Conservation (phyloP, 1,140 invertebrate species). For the Monochamus saltuarius region DNA sequence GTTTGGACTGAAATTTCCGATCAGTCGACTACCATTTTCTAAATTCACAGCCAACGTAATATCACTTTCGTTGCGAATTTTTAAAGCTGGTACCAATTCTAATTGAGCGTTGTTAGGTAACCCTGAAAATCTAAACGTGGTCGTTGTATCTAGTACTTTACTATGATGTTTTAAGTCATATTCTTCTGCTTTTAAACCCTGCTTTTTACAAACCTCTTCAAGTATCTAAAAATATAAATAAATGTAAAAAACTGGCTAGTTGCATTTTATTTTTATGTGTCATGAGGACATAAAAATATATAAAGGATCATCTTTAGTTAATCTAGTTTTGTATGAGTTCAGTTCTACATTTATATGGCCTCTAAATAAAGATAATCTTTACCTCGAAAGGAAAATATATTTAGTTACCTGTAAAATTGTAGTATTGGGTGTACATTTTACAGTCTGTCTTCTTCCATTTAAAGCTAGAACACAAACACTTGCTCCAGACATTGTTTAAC, state of each 20-base stretch:
- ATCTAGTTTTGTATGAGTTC: too few relatives aligned
- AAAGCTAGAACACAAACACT: constrained; percentile 62
- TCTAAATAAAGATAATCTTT: too few relatives aligned
- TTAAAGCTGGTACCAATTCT: constrained; percentile 70
- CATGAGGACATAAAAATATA: constrained; percentile 23
- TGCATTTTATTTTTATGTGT: not conserved
- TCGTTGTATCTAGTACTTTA: constrained; percentile 68
- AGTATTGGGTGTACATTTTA: constrained; percentile 68
- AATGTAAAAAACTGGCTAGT: not conserved
- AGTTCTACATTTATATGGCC: too few relatives aligned
- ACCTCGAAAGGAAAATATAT: constrained; percentile 1
- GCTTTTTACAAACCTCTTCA: constrained; percentile 77
- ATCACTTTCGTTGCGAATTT: constrained; percentile 59
- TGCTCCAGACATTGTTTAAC: constrained; percentile 25
- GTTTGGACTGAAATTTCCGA: constrained; percentile 62
- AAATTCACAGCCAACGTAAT: constrained; percentile 73
- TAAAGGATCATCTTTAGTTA: not conserved
- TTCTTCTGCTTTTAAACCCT: constrained; percentile 67
- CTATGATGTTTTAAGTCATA: constrained; percentile 80
- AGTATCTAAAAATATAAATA: constrained; percentile 61
- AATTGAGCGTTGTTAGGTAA: constrained; percentile 80
- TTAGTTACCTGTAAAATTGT: constrained; percentile 69
- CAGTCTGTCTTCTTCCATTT: constrained; percentile 67
- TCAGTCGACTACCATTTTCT: constrained; percentile 66
- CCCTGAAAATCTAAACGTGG: constrained; percentile 73